A percentile compares a stretch with the other conserved stretches of the same genome.
Conservation (phyloP, 2,797 vertebrate genomes). For the Gambusia yucatana region DNA sequence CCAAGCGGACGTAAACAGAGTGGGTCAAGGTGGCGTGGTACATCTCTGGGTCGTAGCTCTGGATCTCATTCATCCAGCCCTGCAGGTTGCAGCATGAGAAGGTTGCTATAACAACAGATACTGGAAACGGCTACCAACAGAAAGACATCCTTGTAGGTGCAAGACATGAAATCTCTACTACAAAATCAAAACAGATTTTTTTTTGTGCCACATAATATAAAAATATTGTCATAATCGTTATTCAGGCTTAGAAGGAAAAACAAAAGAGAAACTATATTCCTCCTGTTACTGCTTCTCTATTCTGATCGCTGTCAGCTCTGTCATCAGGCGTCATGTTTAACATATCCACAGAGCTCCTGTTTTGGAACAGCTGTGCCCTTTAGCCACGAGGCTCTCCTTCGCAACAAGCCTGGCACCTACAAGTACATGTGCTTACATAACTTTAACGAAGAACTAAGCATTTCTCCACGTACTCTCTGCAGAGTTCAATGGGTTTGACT, state of each 20-base stretch:
- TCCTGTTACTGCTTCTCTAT: conserved; percentile 30
- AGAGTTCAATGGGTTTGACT: conserved; percentile 7
- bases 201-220: not conserved
- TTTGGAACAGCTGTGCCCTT: conserved; percentile 55
- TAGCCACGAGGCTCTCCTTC: conserved; percentile 28
- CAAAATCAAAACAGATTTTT: not conserved
- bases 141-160: not conserved
- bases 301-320: conserved; percentile 5
- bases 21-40: conserved; percentile 97
- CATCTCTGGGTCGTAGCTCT: conserved; percentile 94
- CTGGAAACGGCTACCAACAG: too few species aligned
- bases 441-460: conserved; percentile 30
- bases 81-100: conserved; percentile 43
- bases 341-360: conserved; percentile 26
- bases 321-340: conserved; percentile 23
- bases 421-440: conserved; percentile 46
- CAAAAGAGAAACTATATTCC: conserved; percentile 1
- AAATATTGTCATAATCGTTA: conserved; percentile 1
- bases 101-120: not conserved
- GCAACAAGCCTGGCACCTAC: conserved; percentile 42
- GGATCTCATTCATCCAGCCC: conserved; percentile 99
- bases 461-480: conserved; percentile 12
- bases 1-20: conserved; percentile 93
- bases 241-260: conserved; percentile 2
- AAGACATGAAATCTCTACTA: not conserved